Conservation (phyloP, 2,113 vertebrate genomes). For the Hoplias malabaricus region DNA sequence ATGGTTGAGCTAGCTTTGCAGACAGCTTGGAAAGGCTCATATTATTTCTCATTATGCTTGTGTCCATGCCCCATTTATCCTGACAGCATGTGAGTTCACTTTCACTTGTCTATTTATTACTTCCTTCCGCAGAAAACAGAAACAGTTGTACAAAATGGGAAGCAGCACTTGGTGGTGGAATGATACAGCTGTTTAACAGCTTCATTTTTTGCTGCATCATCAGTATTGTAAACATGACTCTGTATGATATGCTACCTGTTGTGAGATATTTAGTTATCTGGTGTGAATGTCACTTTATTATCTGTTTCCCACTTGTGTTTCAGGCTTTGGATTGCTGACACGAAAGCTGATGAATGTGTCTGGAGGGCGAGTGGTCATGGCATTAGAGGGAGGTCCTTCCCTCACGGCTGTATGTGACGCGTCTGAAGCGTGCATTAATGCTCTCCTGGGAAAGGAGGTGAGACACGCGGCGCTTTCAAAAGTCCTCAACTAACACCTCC, state of each 20-base stretch:
- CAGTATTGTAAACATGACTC: neutral
- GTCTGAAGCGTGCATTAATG: constrained; percentile 86
- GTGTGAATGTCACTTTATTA: too few species aligned
- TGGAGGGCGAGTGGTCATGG: constrained; percentile 83
- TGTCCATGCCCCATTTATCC: neutral
- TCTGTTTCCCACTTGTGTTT: too few species aligned
- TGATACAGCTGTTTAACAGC: neutral
- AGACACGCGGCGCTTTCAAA: neutral
- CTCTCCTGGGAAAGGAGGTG: constrained; percentile 90
- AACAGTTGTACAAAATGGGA: neutral
- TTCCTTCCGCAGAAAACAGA: neutral
- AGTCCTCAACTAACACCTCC: neutral
- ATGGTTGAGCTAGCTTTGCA: neutral
- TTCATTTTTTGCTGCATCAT: neutral
- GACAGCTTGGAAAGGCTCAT: neutral
- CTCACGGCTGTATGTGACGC: constrained; percentile 91
- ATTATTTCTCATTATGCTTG: neutral
- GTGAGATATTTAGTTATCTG: neutral
- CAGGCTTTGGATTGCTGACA: constrained; percentile 93
- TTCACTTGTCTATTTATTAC: neutral
- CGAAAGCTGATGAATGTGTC: constrained; percentile 91
- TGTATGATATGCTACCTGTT: neutral
- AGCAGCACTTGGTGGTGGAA: neutral
- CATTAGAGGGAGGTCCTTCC: constrained; percentile 88
- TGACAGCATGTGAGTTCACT: neutral